A percentile compares a stretch with the other conserved stretches of the same genome.
These are phyloP conservation scores for Oreochromis mossambicus DNA, from an alignment of 2,797 vertebrate species.

Conservation along the genomic window DNA sequence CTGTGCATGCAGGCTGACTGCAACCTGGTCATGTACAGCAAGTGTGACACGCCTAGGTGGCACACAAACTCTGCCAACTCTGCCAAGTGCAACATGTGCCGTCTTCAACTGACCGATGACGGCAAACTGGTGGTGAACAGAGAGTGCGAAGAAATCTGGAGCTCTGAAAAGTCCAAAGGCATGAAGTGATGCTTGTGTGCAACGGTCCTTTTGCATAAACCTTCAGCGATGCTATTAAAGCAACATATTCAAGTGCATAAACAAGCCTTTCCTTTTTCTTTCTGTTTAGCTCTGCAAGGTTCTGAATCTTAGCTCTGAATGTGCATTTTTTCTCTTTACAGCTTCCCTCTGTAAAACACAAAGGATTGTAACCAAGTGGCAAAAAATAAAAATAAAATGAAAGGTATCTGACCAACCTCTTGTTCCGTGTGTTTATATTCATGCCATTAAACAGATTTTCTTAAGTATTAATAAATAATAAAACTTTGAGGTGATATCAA, in stretches of 20 bases:
- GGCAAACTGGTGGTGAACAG: slow-evolving; percentile 11
- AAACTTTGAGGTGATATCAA: neutral
- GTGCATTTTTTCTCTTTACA: no score
- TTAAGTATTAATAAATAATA: neutral
- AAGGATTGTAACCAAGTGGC: neutral
- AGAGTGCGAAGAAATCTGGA: neutral
- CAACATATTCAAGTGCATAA: rapidly evolving
- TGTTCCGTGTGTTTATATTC: neutral
- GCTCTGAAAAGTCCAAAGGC: neutral
- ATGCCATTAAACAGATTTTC: neutral
- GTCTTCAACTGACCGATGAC: neutral
- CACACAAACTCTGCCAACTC: neutral
- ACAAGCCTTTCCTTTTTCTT: neutral
- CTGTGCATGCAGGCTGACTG: slow-evolving; percentile 46
- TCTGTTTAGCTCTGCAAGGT: rapidly evolving
- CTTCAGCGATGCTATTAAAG: neutral
- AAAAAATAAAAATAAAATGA: neutral
- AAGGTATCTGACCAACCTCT: neutral
- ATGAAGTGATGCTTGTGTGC: neutral
- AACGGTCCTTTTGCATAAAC: rapidly evolving
- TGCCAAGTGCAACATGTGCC: neutral
- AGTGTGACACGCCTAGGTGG: rapidly evolving
- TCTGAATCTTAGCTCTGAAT: neutral
- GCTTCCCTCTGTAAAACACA: no score
- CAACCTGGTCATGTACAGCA: slow-evolving; percentile 55